Percentiles rank a stretch among this genome's conserved stretches.
Evolutionary conservation across 1,140 invertebrate species (phyloP).

Genomic region (Drosophila subobscura): DNA sequence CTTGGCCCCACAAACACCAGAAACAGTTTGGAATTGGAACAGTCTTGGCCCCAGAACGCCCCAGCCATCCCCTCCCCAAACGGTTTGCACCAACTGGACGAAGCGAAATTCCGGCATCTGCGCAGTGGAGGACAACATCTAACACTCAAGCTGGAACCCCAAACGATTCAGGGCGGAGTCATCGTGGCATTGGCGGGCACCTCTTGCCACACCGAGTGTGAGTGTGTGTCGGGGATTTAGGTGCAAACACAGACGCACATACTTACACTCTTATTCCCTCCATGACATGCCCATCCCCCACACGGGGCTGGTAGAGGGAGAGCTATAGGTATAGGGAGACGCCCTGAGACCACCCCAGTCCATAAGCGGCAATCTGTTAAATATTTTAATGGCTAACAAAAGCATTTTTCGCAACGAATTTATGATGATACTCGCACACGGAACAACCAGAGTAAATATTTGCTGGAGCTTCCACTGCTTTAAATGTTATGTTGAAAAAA

Average conservation of each 20-base stretch:
- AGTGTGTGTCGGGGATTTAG: constrained; percentile 50
- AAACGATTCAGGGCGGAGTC: constrained; percentile 72
- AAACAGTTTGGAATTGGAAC: constrained; percentile 71
- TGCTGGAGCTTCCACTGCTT: constrained; percentile 10
- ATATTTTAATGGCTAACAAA: constrained; percentile 79
- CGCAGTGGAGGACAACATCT: constrained; percentile 59
- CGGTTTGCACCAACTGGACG: constrained; percentile 69
- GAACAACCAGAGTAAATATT: constrained; percentile 32
- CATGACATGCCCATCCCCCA: background rate
- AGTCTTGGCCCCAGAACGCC: constrained; percentile 42
- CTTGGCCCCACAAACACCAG: constrained; percentile 5
- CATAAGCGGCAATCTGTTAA: constrained; percentile 55
- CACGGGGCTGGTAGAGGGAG: background rate
- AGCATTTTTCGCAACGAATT: constrained; percentile 71
- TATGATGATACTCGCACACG: constrained; percentile 53
- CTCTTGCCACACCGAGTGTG: constrained; percentile 25
- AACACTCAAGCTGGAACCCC: constrained; percentile 69
- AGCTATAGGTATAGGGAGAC: no score
- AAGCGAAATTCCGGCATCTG: constrained; percentile 64
- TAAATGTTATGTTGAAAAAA: constrained; percentile 9
- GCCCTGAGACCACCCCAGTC: constrained; percentile 16
- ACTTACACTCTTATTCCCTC: constrained; percentile 1
- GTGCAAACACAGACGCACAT: constrained; percentile 41
- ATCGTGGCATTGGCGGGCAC: constrained; percentile 69
- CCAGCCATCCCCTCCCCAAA: constrained; percentile 29